Evolutionary conservation across 30 jellyfish, hydroid and myxozoan species (phyloP).

Genomic region (Turritopsis rubra): DNA sequence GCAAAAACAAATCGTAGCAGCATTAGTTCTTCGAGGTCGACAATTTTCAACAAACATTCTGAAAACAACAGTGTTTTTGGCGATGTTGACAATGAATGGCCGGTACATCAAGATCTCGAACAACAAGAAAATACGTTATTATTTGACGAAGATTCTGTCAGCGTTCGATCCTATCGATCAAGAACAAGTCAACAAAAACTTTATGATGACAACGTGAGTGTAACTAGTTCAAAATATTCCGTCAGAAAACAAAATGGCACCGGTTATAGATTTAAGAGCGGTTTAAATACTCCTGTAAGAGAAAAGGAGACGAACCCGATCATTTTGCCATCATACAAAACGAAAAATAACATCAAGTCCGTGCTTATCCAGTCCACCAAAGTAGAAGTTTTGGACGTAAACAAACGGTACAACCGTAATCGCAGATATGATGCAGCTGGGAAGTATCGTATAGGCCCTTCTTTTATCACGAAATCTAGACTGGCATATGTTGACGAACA

Average conservation of each 20-base stretch:
- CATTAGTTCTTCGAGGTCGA: not conserved
- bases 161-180: not conserved
- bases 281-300: not conserved
- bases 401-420: slow-evolving; percentile 13
- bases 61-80: not conserved
- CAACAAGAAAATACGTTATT: not conserved
- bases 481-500: slow-evolving; percentile 31
- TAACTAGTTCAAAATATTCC: not conserved
- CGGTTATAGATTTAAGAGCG: not conserved
- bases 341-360: not conserved
- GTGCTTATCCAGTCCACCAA: not conserved
- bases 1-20: not conserved
- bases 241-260: not conserved
- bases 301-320: not conserved
- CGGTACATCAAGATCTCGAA: not conserved
- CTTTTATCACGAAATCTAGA: slow-evolving; percentile 26
- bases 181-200: not conserved
- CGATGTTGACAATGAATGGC: not conserved
- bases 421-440: slow-evolving; percentile 41
- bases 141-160: not conserved
- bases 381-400: slow-evolving; percentile 9
- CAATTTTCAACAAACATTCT: not conserved
- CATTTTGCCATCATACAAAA: not conserved
- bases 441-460: slow-evolving; percentile 36
- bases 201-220: not conserved